These are phyloP conservation scores for Pseudomyrmex flavicornis DNA, from an alignment of 1,140 invertebrate species.

Conservation along the genomic window DNA sequence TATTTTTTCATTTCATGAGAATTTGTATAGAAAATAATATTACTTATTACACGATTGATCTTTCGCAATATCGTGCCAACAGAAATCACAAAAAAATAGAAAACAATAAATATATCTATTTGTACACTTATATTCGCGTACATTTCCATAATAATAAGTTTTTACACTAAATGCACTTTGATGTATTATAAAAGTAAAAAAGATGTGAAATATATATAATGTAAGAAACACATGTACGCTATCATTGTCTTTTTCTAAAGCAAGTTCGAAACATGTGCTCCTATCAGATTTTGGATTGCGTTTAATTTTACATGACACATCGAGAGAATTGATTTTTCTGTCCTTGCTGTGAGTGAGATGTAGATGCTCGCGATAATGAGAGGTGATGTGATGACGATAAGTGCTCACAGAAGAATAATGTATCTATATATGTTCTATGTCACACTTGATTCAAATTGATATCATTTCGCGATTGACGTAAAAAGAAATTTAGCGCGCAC, in stretches of 20 bases:
- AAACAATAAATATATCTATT: too few species aligned
- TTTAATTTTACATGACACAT: conserved; percentile 59
- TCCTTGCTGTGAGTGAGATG: background rate
- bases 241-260: conserved; percentile 9
- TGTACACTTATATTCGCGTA: too few species aligned
- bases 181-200: too few species aligned
- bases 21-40: too few species aligned
- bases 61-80: too few species aligned
- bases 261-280: conserved; percentile 18
- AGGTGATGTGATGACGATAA: conserved; percentile 18
- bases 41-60: too few species aligned
- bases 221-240: background rate
- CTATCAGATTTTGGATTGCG: conserved; percentile 19
- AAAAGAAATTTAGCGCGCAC: background rate
- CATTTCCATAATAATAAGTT: too few species aligned
- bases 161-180: too few species aligned
- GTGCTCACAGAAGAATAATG: background rate
- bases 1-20: too few species aligned
- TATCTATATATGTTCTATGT: background rate
- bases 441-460: background rate
- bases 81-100: too few species aligned
- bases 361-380: background rate
- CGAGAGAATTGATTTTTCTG: conserved; percentile 52
- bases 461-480: background rate
- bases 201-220: background rate